Base-by-base conservation (phyloP, 2,888 invertebrate genomes). In the Listrodromus nycthemerus region DNA sequence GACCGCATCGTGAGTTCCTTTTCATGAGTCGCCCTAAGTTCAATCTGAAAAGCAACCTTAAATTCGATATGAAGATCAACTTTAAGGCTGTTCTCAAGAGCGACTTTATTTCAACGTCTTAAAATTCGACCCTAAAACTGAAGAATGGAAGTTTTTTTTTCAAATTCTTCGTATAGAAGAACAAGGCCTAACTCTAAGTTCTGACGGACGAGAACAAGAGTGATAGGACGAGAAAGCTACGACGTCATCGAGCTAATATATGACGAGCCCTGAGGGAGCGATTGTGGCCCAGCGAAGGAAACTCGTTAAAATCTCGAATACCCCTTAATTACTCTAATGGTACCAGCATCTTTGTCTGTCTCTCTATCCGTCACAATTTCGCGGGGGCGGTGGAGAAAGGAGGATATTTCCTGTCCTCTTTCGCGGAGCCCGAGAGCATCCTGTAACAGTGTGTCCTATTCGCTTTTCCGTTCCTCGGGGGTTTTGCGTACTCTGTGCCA, bases 301-400 rank as follows among this genome's bases (percentile, higher is more conserved):
- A 80, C 86, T 85, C 71, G 80, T 85, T 81, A 82, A 84, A 80
- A 81, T 87, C 83, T 77, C 80, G 80, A 80, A 86, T 70, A 83
- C 80, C 70, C 76, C 86, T 89, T 90, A 91, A 91, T 91, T 91
- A 90, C 88, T 82, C 83, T 91, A 90, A 91, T 88, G 89, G 89
- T 87, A 86, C 87, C 69, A 52, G 78, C 89, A 86, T 89, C 88
- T 86, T 87, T 86, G 87, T 88, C 86, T 86, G 85, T 86, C 88
- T 86, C 58, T 61, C 61, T 24, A 30, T 33, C 48, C 45, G 69
- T 69, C 61, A 50, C 58, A 61, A 45, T 30, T 69, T 45, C 37
- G 27, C 27, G 6, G 6, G 19, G 37, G 27, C 61, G 48, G 61
- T 58, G 24, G 24, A 10, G 41, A 27, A 58, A 71, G 37, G 48